Percentiles rank a stretch among this genome's conserved stretches.
Evolutionary conservation across 2,888 invertebrate genomes (phyloP).

Genomic region (Drosophila villosipedis): DNA sequence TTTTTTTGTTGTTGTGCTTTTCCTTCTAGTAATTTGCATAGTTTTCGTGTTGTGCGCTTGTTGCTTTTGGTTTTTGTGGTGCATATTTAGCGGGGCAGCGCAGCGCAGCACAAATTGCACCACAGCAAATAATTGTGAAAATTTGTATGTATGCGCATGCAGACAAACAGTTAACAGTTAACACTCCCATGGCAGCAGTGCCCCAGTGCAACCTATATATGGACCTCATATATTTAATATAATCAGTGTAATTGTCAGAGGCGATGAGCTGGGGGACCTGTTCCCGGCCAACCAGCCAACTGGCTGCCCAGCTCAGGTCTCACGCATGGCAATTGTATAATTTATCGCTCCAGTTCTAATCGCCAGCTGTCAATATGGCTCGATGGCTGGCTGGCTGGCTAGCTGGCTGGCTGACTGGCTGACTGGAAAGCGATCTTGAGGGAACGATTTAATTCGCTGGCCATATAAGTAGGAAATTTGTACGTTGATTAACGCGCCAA

Average conservation of each 20-base stretch:
- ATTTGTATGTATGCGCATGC: constrained; percentile 24
- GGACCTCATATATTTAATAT: constrained; percentile 77
- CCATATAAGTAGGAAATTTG: constrained; percentile 83
- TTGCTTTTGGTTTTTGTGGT: constrained; percentile 13
- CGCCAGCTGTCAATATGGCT: constrained; percentile 78
- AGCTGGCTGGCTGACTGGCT: constrained; percentile 58
- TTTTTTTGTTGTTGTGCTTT: neutral
- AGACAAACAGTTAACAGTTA: constrained; percentile 66
- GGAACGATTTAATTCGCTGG: constrained; percentile 84
- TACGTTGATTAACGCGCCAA: constrained; percentile 83
- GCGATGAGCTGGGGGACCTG: constrained; percentile 70
- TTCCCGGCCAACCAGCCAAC: constrained; percentile 33
- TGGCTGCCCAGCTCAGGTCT: constrained; percentile 49
- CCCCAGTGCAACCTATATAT: constrained; percentile 63
- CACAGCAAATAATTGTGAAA: constrained; percentile 51
- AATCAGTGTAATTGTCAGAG: constrained; percentile 81
- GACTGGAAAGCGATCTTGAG: constrained; percentile 73
- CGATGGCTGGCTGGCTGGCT: constrained; percentile 41
- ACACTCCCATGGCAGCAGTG: constrained; percentile 61
- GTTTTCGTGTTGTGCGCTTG: constrained; percentile 30
- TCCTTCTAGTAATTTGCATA: constrained; percentile 66
- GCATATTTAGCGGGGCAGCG: constrained; percentile 59
- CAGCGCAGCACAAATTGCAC: constrained; percentile 59
- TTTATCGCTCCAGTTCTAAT: constrained; percentile 82
- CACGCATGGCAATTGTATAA: constrained; percentile 82